Base-by-base conservation (phyloP, 2,113 vertebrate species). In the Laterallus jamaicensis region DNA sequence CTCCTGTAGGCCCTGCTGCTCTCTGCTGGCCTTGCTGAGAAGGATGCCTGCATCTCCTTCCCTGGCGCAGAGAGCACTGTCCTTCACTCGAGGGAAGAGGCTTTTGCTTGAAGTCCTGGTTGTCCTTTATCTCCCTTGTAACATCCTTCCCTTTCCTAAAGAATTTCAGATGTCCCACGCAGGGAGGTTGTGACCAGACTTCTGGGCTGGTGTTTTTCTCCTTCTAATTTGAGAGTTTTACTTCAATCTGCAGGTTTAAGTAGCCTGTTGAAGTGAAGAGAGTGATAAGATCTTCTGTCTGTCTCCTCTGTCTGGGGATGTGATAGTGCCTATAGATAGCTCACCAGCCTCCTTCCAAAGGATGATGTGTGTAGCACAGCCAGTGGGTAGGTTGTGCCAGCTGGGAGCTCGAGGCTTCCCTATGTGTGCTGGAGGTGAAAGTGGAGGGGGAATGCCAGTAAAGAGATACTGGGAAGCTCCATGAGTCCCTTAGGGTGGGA, bases 11-110 rank as follows among this genome's bases (percentile, higher is more conserved):
- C 64, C 90, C 82, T 96, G 86, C 96, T 97, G 95, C 95, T 95
- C 95, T 58, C 95, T 96, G 92, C 95, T 96, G 96, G 95, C 80
- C 82, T 88, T 11, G 14, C 4, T 3, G 82, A 42, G 95, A 91
- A 88, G 42, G 79, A 70, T 58, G 67, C 66, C 49, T 26, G 13
- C 0, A 4, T 55, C 64, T 42, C 39, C 55, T 6, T 32, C 4
- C 1, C 69, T 44, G 59, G 11, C 24, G 26, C n/a, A 12, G 4
- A 0, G 4, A 17, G 3, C 35, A 50, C 14, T 24, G 19, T 10
- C 14, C 42, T 15, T 44, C 66, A 49, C 17, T 18, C 35, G 7
- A 12, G 26, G 47, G 52, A 71, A 47, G 17, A 40, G 40, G 32
- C 29, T 59, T 64, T 37, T 44, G 1, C 55, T 37, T 47, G 25